A percentile compares a stretch with the other conserved stretches of the same genome.
phyloP scores from a whole-genome alignment of 2,113 vertebrate genomes.

The Anas platyrhynchos region DNA sequence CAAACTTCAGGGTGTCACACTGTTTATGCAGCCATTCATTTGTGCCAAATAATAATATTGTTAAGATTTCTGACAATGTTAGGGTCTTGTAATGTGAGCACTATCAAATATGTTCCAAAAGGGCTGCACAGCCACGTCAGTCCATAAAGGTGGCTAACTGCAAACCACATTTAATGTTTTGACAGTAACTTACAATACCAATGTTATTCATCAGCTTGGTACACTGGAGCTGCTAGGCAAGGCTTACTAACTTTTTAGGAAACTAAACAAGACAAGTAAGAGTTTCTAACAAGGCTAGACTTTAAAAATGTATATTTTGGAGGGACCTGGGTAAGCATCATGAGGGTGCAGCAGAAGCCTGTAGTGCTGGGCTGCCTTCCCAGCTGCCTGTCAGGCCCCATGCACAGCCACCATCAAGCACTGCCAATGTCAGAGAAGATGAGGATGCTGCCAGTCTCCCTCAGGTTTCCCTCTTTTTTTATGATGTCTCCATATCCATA shows the following conservation, averaged over 20 bases:
- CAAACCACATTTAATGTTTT: neutral
- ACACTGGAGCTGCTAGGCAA: neutral
- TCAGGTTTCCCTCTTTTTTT: neutral
- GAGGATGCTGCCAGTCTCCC: neutral
- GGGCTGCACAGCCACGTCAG: neutral
- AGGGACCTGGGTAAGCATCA: neutral
- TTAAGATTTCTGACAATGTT: neutral
- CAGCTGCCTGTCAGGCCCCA: accelerated
- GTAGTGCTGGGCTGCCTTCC: accelerated
- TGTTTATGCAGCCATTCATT: neutral
- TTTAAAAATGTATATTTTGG: neutral
- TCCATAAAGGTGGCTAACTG: neutral
- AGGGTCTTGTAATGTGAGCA: neutral
- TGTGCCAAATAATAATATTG: neutral
- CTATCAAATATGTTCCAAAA: neutral
- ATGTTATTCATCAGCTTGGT: neutral
- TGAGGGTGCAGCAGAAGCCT: accelerated
- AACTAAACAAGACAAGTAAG: neutral
- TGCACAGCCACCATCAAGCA: accelerated
- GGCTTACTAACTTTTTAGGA: neutral
- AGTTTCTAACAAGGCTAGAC: neutral
- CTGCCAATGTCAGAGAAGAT: neutral
- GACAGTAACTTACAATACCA: neutral
- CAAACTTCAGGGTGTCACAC: neutral
- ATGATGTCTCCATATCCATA: neutral